Evolutionary conservation across 2,113 vertebrate genomes (phyloP), one percentile per base, ranked within the genome.

Genomic region (Hemicordylus capensis): DNA sequence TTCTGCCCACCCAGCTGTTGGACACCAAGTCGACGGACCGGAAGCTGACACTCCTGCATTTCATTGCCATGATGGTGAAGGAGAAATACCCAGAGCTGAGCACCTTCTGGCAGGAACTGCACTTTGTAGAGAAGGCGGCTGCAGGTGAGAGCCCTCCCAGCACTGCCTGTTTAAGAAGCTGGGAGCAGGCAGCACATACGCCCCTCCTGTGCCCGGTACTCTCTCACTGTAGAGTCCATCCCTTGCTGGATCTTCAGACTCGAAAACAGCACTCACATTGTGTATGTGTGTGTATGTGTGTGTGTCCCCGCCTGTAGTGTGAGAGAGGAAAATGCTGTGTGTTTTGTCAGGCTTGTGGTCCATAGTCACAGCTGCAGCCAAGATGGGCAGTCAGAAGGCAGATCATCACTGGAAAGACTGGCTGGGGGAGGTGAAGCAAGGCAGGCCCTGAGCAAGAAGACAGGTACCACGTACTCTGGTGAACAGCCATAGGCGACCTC

Each of bases 21-120:
- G 98, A 99, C 96, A 99, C 99, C n/a, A 99, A 99, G 76, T 99
- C 98, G 2, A 99, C 99, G 0, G 99, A 99, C 96, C 96, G 99
- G 80, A 99, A 99, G 91, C 97, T 99, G 96, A 99, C 98, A 0
- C 86, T 99, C 91, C 96, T 99, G 88, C 98, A 99, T 91, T 99
- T 99, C 96, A 99, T 99, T 0, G 98, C 98, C 39, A 95, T 99
- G 84, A 98, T 97, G 0, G 97, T 99, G 89, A 98, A 98, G 93
- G 98, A 99, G 96, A 99, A 98, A 89, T 99, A 98, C 93, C 95
- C 97, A 0, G 98, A 99, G 83, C 94, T 99, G 92, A 96, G 97
- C 0, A 97, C 96, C 90, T 99, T 99, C 96, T 97, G 97, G 97
- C 98, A 97, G 19, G 98, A 99, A 93, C 90, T 99, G 89, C 98